These are phyloP conservation scores for Myotis davidii DNA, from an alignment of 2,113 vertebrate species.

Conservation along the genomic window DNA sequence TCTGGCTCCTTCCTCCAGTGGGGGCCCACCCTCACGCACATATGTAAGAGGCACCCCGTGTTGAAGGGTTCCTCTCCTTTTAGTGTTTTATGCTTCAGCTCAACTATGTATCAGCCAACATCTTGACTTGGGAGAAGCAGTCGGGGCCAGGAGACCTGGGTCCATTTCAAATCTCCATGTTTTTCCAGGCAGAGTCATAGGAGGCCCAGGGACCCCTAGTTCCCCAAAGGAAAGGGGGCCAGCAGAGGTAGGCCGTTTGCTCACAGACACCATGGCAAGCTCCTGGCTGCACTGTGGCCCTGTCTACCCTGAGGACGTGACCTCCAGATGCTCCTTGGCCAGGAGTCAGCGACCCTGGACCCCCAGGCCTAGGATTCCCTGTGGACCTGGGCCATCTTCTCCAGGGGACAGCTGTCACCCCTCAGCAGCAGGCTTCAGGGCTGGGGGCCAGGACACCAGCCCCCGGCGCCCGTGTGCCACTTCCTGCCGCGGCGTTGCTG, in stretches of 20 bases:
- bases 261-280: neutral
- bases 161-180: neutral
- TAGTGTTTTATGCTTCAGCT: neutral
- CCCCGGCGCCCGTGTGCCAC: neutral
- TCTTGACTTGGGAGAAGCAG: neutral
- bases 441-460: neutral
- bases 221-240: neutral
- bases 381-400: neutral
- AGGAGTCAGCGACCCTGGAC: fast-evolving
- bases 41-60: neutral
- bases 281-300: neutral
- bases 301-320: neutral
- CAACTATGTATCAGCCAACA: neutral
- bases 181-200: neutral
- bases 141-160: neutral
- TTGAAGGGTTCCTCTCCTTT: neutral
- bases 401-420: neutral
- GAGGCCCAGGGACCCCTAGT: fast-evolving
- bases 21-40: neutral
- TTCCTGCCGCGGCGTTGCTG: neutral
- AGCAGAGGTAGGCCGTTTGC: neutral
- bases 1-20: neutral
- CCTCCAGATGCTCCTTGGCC: neutral
- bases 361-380: neutral
- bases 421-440: neutral